Evolutionary conservation across 2,888 invertebrate species (phyloP).

Genomic region (Andrena minutula): DNA sequence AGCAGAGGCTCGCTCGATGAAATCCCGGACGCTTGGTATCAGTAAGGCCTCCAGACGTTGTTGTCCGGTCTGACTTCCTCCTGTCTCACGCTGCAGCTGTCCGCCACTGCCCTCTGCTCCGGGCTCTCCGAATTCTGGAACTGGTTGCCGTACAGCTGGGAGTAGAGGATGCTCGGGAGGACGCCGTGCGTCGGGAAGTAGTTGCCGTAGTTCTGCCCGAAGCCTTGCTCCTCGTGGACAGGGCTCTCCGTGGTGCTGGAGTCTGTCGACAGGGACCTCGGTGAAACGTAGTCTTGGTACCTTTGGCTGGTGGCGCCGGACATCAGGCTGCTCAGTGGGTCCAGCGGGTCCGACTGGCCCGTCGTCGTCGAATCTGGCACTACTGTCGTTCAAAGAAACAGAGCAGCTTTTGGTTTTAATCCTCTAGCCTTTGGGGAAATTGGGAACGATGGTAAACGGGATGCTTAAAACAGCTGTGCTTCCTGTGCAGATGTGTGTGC

Average conservation of each 20-base stretch:
- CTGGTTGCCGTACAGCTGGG: conserved; percentile 90
- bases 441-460: neutral
- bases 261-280: conserved; percentile 92
- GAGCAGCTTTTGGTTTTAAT: conserved; percentile 13
- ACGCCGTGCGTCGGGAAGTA: conserved; percentile 89
- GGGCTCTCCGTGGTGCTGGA: conserved; percentile 94
- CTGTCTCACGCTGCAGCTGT: conserved; percentile 81
- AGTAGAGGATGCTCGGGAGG: conserved; percentile 93
- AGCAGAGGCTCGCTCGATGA: conserved; percentile 24
- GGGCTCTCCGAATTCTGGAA: conserved; percentile 82
- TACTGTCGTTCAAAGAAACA: conserved; percentile 55
- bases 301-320: conserved; percentile 78
- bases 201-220: conserved; percentile 88
- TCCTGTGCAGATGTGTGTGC: too few relatives aligned
- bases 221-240: conserved; percentile 91
- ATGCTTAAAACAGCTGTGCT: too few relatives aligned
- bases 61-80: conserved; percentile 83
- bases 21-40: conserved; percentile 59
- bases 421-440: neutral
- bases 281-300: conserved; percentile 85
- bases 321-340: conserved; percentile 81
- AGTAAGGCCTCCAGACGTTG: conserved; percentile 84
- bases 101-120: conserved; percentile 82
- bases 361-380: conserved; percentile 91
- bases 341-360: conserved; percentile 82